A percentile compares a stretch with the other conserved stretches of the same genome.
phyloP scores from a whole-genome alignment of 2,888 invertebrate species.

The Amiota communis region DNA sequence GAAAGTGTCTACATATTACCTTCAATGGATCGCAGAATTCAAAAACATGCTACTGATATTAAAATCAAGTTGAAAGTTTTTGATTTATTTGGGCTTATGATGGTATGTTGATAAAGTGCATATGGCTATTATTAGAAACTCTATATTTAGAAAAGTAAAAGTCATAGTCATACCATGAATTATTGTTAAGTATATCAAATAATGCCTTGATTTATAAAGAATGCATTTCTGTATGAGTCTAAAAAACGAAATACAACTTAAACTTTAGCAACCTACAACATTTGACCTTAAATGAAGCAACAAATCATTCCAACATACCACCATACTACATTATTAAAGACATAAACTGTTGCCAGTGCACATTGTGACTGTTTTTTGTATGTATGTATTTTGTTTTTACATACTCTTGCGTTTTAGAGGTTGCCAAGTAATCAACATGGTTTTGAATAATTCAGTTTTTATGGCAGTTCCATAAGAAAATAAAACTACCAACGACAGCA shows the following conservation, averaged over 20 bases:
- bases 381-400: neutral
- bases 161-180: no score
- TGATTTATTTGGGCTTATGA: no score
- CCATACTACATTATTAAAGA: neutral
- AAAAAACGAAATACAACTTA: neutral
- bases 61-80: no score
- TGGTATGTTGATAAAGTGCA: no score
- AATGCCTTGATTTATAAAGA: no score
- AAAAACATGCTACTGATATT: no score
- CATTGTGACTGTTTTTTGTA: neutral
- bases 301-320: neutral
- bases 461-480: neutral
- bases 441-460: slow-evolving; percentile 12
- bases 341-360: slow-evolving; percentile 1
- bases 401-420: neutral
- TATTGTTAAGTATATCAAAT: no score
- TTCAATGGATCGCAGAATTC: no score
- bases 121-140: no score
- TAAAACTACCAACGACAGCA: neutral
- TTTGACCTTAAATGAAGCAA: slow-evolving; percentile 9
- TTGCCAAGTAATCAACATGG: slow-evolving; percentile 18
- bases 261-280: slow-evolving; percentile 7
- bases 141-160: no score
- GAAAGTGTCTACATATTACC: no score
- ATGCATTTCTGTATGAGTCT: no score